Evolutionary conservation across 2,888 invertebrate species (phyloP), one percentile per base, ranked within the genome.

Genomic region (Nomada goodeniana): DNA sequence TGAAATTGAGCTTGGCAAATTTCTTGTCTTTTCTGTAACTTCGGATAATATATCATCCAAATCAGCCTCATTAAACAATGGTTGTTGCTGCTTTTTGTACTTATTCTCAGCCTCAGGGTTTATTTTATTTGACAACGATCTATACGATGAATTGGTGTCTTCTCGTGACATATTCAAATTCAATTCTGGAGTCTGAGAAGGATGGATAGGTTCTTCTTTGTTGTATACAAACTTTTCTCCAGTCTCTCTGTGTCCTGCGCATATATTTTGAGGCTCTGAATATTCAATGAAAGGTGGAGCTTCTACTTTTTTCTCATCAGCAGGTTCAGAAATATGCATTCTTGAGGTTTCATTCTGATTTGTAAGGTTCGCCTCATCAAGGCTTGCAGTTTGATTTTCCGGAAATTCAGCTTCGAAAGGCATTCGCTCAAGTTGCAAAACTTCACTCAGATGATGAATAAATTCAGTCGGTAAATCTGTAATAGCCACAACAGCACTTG

Each of bases 381-480:
- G 4, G 1, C 23, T 60, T 7, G 26, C 13, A 5, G 9, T 64
- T 69, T 63, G 42, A 15, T 1, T 53, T 5, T 74, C 36, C 0
- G 42, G 20, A n/a, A 18, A 42, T n/a, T 78, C 78, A 15, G 23
- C 2, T 1, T 83, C 82, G 1, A 68, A 65, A 0, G 75, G 82
- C 79, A 82, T 80, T 20, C 69, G 67, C 5, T 93, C 92, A 2
- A 93, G 82, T 84, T 95, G 95, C 36, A 96, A 91, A 44, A 95
- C 95, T 91, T 95, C 95, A 81, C 94, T 95, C 0, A 96, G 91
- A 90, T 95, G 95, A 69, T 95, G 95, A 91, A 96, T 95, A 7
- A 96, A 95, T 76, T 95, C 94, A 2, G 95, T 95, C 42, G 96
- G 95, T 70, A 96, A 94, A 88, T 95, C 95, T 82, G 95, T 94